Conservation (phyloP, 2,113 vertebrate species). For the Zapus hudsonius region DNA sequence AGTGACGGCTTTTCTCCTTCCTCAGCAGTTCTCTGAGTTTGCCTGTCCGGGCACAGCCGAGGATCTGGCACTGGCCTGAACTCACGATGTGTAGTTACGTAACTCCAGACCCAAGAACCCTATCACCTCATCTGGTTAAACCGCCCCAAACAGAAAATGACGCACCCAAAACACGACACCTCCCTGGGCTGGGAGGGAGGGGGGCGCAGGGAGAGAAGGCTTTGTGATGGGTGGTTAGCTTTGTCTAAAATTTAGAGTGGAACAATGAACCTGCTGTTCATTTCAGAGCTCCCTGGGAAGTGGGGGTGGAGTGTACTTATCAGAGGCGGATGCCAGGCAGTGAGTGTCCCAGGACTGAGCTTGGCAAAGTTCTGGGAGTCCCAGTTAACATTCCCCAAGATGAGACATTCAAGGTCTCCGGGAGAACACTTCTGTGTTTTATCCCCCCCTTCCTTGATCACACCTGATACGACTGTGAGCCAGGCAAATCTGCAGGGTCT, state of each 20-base stretch:
- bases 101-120: constrained; percentile 46
- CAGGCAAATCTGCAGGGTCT: rapidly evolving
- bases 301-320: neutral
- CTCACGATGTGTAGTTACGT: constrained; percentile 56
- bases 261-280: constrained; percentile 61
- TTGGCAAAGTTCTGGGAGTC: neutral
- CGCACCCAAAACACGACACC: constrained; percentile 56
- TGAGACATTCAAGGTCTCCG: neutral
- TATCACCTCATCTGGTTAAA: constrained; percentile 64
- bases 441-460: neutral
- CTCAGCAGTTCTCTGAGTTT: constrained; percentile 33
- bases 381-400: neutral
- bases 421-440: rapidly evolving
- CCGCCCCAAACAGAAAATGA: constrained; percentile 48
- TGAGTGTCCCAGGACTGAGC: neutral
- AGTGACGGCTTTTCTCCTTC: neutral
- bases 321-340: constrained; percentile 41
- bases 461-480: neutral
- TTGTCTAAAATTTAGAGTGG: neutral
- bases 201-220: neutral
- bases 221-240: neutral
- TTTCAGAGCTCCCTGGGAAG: neutral
- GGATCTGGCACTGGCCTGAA: constrained; percentile 14
- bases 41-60: constrained; percentile 66
- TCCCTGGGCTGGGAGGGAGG: neutral